These are phyloP conservation scores for Lasioglossum lativentre DNA, from an alignment of 2,888 invertebrate genomes.

Conservation along the genomic window DNA sequence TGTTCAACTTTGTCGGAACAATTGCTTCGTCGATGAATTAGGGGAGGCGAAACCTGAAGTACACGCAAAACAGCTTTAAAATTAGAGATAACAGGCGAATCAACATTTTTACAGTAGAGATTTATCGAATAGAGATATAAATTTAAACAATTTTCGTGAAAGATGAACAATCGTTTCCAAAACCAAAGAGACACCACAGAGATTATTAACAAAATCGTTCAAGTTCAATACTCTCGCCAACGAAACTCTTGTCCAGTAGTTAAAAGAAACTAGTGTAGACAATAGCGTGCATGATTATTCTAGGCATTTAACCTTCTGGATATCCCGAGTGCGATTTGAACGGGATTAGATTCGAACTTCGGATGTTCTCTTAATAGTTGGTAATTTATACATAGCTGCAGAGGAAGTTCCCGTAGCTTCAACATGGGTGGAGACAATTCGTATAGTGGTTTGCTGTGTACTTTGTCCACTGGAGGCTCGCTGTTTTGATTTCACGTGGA, in stretches of 20 bases:
- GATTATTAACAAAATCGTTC: background rate
- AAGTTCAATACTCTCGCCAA: background rate
- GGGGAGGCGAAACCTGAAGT: background rate
- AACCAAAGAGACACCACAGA: background rate
- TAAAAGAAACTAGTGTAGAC: background rate
- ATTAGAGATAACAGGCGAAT: background rate
- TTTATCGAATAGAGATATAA: too few species aligned
- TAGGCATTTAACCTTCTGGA: background rate
- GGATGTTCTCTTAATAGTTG: slow-evolving; percentile 43
- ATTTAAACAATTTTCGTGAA: background rate
- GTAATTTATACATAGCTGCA: slow-evolving; percentile 47
- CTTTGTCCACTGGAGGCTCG: background rate
- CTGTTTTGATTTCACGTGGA: slow-evolving; percentile 30
- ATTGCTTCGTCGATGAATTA: background rate
- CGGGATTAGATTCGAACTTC: slow-evolving; percentile 11
- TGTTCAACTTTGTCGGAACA: background rate
- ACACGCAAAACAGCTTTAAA: background rate
- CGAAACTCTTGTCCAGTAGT: background rate
- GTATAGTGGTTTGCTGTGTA: slow-evolving; percentile 27
- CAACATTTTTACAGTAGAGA: background rate
- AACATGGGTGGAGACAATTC: slow-evolving; percentile 30
- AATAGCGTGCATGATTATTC: background rate
- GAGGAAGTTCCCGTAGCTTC: slow-evolving; percentile 46
- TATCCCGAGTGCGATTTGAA: background rate
- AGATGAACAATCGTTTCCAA: background rate